These are phyloP conservation scores for Erannis defoliaria DNA, from an alignment of 2,888 invertebrate species.

Conservation along the genomic window DNA sequence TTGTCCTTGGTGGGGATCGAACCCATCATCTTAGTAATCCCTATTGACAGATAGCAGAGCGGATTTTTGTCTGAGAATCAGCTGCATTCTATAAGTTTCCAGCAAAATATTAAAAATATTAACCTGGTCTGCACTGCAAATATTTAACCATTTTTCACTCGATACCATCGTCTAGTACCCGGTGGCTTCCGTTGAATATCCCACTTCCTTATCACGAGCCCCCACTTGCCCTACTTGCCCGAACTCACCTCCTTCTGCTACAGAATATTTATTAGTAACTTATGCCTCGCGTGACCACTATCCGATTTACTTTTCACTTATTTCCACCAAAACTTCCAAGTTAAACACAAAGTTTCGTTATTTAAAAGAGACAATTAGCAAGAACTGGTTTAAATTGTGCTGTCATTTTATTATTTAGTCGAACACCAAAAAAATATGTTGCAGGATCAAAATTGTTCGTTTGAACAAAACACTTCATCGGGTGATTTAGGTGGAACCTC, in stretches of 20 bases:
- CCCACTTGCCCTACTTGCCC: constrained; percentile 46
- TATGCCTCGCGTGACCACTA: constrained; percentile 69
- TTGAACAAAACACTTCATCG: too few species aligned
- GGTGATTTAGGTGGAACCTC: too few species aligned
- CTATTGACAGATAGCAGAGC: too few species aligned
- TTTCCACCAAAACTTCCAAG: constrained; percentile 64
- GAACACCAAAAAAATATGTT: not conserved
- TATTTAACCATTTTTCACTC: constrained; percentile 55
- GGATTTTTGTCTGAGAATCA: too few species aligned
- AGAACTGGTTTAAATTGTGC: constrained; percentile 41
- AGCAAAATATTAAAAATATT: not conserved
- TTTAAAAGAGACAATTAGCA: constrained; percentile 72
- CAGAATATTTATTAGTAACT: too few species aligned
- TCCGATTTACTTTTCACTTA: constrained; percentile 64
- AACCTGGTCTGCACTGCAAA: constrained; percentile 30
- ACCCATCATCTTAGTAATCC: too few species aligned
- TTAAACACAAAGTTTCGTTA: constrained; percentile 63
- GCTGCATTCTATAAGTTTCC: not conserved
- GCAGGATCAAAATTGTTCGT: too few species aligned
- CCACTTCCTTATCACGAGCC: constrained; percentile 69
- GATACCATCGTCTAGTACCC: constrained; percentile 67
- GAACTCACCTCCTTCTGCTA: too few species aligned
- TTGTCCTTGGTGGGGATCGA: too few species aligned
- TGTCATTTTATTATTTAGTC: not conserved
- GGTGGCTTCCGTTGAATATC: constrained; percentile 71